Percentiles rank a stretch among this genome's conserved stretches.
Conservation (phyloP, 2,888 invertebrate genomes). For the Teleiodes luculella region DNA sequence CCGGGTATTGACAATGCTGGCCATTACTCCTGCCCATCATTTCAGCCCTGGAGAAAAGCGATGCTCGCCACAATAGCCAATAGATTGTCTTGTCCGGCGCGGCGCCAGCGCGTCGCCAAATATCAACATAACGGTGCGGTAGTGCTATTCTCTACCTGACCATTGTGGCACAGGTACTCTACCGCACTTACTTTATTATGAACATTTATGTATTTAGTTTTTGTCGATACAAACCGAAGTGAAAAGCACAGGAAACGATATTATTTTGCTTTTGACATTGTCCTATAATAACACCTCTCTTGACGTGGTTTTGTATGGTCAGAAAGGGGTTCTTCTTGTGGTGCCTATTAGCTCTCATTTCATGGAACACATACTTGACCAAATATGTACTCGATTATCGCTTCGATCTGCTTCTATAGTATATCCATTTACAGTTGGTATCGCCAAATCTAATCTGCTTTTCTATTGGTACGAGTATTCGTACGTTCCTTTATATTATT, state of each 20-base stretch:
- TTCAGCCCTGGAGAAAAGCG: slow-evolving; percentile 35
- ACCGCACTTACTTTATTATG: slow-evolving; percentile 38
- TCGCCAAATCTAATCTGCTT: not conserved
- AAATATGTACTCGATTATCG: not conserved
- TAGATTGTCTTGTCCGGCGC: slow-evolving; percentile 38
- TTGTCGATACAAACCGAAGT: slow-evolving; percentile 38
- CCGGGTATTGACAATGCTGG: slow-evolving; percentile 42
- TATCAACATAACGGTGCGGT: slow-evolving; percentile 60
- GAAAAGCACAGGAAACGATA: slow-evolving; percentile 62
- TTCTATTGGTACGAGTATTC: too few species aligned
- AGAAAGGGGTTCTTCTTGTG: slow-evolving; percentile 9
- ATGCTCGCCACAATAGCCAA: slow-evolving; percentile 40
- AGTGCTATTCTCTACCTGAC: slow-evolving; percentile 51
- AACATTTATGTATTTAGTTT: slow-evolving; percentile 22
- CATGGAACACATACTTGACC: not conserved
- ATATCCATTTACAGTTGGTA: too few species aligned
- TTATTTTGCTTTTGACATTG: slow-evolving; percentile 46
- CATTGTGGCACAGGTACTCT: slow-evolving; percentile 37
- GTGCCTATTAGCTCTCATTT: slow-evolving; percentile 15
- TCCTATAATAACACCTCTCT: slow-evolving; percentile 46
- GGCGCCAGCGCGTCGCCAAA: slow-evolving; percentile 63
- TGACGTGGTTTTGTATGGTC: slow-evolving; percentile 39
- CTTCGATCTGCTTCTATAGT: not conserved
- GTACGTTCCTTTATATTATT: too few species aligned
- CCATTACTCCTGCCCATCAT: slow-evolving; percentile 27